Evolutionary conservation across 2,113 vertebrate genomes (phyloP).

Genomic region (Ageneiosus marmoratus): DNA sequence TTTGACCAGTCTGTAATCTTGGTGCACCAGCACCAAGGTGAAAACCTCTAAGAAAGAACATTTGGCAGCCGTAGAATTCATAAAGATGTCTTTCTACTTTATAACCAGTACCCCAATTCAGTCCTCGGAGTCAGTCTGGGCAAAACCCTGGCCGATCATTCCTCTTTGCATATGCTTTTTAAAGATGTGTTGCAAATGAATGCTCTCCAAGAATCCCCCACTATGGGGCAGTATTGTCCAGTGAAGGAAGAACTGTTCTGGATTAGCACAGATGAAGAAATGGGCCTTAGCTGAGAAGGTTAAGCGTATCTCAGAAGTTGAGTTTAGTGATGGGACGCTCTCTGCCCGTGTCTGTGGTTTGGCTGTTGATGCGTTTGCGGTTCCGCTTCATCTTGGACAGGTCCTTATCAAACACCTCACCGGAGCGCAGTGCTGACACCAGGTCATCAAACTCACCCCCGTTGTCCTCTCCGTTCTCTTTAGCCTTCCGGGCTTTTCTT

Average conservation of each 20-base stretch:
- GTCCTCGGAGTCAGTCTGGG: background rate
- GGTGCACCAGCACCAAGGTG: constrained; percentile 45
- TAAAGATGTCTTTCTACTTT: background rate
- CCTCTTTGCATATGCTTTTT: background rate
- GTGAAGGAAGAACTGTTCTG: background rate
- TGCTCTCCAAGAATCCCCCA: constrained; percentile 27
- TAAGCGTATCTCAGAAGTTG: constrained; percentile 78
- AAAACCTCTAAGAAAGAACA: constrained; percentile 27
- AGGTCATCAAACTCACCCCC: constrained; percentile 95
- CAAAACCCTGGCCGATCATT: background rate
- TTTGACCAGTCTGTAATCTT: constrained; percentile 22
- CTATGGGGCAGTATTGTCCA: constrained; percentile 29
- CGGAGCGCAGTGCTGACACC: constrained; percentile 92
- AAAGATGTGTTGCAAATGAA: constrained; percentile 7
- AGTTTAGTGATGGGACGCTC: constrained; percentile 95
- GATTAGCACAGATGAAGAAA: constrained; percentile 8
- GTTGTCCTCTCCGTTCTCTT: constrained; percentile 92
- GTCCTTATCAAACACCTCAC: constrained; percentile 98
- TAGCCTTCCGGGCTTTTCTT: constrained; percentile 87
- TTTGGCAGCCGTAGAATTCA: constrained; percentile 26
- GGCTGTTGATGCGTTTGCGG: constrained; percentile 90
- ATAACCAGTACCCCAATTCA: background rate
- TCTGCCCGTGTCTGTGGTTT: constrained; percentile 82
- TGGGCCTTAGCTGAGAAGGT: constrained; percentile 24
- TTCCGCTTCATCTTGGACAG: constrained; percentile 97